phyloP scores from a whole-genome alignment of 2,888 invertebrate species.

The Eubasilissa splendida region DNA sequence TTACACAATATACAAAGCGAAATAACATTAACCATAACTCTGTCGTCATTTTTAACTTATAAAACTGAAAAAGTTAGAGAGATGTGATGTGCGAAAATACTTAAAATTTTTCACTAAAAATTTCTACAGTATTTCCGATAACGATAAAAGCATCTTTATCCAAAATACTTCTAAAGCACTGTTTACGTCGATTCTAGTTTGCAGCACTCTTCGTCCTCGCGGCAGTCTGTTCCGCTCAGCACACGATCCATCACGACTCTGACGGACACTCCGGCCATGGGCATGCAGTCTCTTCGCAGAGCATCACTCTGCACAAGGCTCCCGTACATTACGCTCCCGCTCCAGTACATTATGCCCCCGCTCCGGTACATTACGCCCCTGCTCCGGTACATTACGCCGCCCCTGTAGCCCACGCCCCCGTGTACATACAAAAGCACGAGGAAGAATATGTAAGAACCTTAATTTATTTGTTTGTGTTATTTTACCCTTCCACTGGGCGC shows the following conservation, averaged over 20 bases:
- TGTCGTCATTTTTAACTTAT: no score
- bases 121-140: no score
- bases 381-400: conserved; percentile 26
- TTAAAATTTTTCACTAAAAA: no score
- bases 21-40: no score
- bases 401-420: conserved; percentile 14
- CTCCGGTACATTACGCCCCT: conserved; percentile 52
- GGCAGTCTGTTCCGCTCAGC: conserved; percentile 33
- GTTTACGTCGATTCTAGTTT: conserved; percentile 14
- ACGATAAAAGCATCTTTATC: no score
- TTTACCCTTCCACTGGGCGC: no score
- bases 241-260: conserved; percentile 55
- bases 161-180: no score
- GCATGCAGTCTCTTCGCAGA: conserved; percentile 66
- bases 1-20: no score
- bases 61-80: no score
- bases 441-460: conserved; percentile 38
- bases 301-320: conserved; percentile 65
- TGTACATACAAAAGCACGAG: conserved; percentile 33
- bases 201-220: conserved; percentile 35
- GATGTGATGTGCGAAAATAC: no score
- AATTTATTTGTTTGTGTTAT: no score
- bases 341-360: conserved; percentile 61
- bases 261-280: conserved; percentile 66
- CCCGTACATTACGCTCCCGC: conserved; percentile 29